Conservation (phyloP, 2,113 vertebrate genomes). For the Raja brachyura region DNA sequence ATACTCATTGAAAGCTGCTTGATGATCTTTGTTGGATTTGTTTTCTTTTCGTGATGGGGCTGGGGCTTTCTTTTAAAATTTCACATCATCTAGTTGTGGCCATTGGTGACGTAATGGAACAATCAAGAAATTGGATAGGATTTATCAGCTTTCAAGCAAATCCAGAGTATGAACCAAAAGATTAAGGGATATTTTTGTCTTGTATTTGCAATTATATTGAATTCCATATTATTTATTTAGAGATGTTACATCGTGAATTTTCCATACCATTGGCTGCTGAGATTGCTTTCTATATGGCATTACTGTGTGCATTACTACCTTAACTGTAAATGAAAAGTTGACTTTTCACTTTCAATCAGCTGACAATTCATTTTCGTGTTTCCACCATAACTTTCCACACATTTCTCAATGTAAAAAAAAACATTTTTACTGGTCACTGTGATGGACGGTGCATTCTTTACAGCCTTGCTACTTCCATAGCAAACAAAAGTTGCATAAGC, state of each 20-base stretch:
- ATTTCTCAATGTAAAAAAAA: background rate
- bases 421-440: background rate
- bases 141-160: background rate
- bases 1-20: background rate
- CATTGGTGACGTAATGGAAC: background rate
- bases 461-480: background rate
- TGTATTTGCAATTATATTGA: background rate
- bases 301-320: background rate
- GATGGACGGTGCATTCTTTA: background rate
- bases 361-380: background rate
- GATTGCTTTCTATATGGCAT: background rate
- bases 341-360: background rate
- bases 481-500: background rate
- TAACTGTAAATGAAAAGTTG: background rate
- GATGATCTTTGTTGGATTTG: background rate
- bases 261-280: background rate
- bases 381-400: background rate
- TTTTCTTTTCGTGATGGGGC: background rate
- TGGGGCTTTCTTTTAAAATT: background rate
- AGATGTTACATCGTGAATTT: background rate
- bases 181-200: background rate
- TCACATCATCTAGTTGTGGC: background rate
- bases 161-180: background rate
- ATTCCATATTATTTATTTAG: background rate
- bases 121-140: background rate